Percentiles rank a stretch among this genome's conserved stretches.
Evolutionary conservation across 2,888 invertebrate species (phyloP).

Genomic region (Acronicta alni): DNA sequence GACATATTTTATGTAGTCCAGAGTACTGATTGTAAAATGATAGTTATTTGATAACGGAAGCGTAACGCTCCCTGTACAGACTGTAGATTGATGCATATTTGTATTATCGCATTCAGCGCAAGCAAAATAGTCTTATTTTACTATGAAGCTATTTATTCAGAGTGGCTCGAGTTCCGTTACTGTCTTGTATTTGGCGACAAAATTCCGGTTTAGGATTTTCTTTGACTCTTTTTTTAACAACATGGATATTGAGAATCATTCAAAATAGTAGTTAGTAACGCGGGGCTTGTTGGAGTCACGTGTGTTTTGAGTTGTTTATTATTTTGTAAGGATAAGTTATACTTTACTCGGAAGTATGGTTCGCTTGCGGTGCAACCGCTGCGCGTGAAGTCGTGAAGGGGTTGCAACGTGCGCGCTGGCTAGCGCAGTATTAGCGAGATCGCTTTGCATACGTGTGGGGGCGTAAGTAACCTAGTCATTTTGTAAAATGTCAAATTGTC

Average conservation of each 20-base stretch:
- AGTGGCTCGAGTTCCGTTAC: constrained; percentile 88
- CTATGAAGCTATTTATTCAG: constrained; percentile 80
- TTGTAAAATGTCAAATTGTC: constrained; percentile 88
- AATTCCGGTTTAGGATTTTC: constrained; percentile 68
- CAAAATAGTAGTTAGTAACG: constrained; percentile 74
- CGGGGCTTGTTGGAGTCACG: constrained; percentile 63
- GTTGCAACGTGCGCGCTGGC: constrained; percentile 59
- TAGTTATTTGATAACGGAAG: constrained; percentile 75
- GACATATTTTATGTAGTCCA: constrained; percentile 84
- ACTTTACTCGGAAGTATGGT: constrained; percentile 61
- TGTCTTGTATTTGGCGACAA: constrained; percentile 79
- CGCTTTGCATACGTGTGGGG: constrained; percentile 73
- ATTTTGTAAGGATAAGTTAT: constrained; percentile 79
- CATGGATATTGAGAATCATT: constrained; percentile 69
- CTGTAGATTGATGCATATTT: constrained; percentile 78
- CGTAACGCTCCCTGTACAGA: constrained; percentile 77
- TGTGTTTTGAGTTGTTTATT: constrained; percentile 73
- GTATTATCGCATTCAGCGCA: constrained; percentile 78
- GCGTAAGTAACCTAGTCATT: constrained; percentile 89
- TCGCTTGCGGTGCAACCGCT: constrained; percentile 47
- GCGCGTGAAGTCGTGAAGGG: constrained; percentile 17
- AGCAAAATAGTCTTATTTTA: constrained; percentile 75
- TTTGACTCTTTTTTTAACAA: constrained; percentile 46
- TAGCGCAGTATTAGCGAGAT: constrained; percentile 74
- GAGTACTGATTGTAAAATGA: constrained; percentile 78